phyloP scores from a whole-genome alignment of 2,888 invertebrate species.

The Ormyrus labotus region DNA sequence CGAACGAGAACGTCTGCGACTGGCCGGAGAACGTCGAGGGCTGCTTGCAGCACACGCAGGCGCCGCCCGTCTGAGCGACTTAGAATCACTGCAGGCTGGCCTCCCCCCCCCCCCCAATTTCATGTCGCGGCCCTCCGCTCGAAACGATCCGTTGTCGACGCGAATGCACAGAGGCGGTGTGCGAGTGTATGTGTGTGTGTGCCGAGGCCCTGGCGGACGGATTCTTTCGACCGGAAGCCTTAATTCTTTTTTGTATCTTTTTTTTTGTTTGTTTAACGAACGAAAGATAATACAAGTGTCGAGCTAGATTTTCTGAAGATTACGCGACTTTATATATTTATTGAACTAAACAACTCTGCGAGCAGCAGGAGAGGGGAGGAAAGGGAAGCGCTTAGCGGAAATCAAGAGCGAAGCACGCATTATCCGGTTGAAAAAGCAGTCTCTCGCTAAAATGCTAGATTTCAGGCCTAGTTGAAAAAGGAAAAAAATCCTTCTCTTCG shows the following conservation, averaged over 20 bases:
- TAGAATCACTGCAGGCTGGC: too few species aligned
- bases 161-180: too few species aligned
- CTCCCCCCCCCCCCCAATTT: too few species aligned
- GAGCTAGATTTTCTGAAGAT: conserved; percentile 22
- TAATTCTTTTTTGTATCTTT: too few species aligned
- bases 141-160: too few species aligned
- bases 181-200: too few species aligned
- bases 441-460: conserved; percentile 1
- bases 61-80: conserved; percentile 77
- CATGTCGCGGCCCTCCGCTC: too few species aligned
- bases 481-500: not conserved
- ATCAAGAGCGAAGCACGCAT: not conserved
- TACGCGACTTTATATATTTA: conserved; percentile 43
- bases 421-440: not conserved
- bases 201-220: too few species aligned
- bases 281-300: conserved; percentile 2
- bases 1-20: conserved; percentile 95
- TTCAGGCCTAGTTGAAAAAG: not conserved
- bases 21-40: conserved; percentile 97
- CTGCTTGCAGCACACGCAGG: conserved; percentile 84
- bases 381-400: not conserved
- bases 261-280: not conserved
- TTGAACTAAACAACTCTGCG: conserved; percentile 34
- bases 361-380: conserved; percentile 2
- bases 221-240: too few species aligned